Percentiles rank a stretch among this genome's conserved stretches.
Conservation (phyloP, 1,140 invertebrate species). For the Argopecten irradians region DNA sequence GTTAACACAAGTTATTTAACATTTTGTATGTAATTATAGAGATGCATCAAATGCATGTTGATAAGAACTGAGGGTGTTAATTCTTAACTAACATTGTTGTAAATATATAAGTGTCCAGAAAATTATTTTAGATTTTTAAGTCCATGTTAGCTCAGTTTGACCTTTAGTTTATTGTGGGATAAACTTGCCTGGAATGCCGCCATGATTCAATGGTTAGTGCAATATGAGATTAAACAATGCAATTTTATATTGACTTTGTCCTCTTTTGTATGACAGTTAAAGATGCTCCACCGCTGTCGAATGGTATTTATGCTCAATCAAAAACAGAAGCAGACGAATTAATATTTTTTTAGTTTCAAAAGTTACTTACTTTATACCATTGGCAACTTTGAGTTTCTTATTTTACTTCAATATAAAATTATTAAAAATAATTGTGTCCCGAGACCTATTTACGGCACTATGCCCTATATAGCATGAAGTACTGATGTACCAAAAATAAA, state of each 20-base stretch:
- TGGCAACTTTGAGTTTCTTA: too few species aligned
- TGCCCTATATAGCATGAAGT: too few species aligned
- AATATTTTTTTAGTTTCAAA: too few species aligned
- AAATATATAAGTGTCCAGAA: neutral
- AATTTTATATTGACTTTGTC: neutral
- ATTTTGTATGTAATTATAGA: neutral
- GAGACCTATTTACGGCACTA: too few species aligned
- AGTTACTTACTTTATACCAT: too few species aligned
- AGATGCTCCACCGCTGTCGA: too few species aligned
- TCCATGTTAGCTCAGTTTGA: neutral
- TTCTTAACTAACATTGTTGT: conserved; percentile 9
- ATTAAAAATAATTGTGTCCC: too few species aligned
- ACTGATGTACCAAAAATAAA: too few species aligned
- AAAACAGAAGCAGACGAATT: too few species aligned
- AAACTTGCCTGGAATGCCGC: conserved; percentile 6
- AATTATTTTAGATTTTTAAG: conserved; percentile 19
- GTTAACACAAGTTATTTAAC: neutral
- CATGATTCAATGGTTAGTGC: neutral
- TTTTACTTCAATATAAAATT: too few species aligned
- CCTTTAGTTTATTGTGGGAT: conserved; percentile 6
- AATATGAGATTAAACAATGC: conserved; percentile 23
- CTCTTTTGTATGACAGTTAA: too few species aligned
- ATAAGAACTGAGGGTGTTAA: neutral
- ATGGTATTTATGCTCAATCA: too few species aligned
- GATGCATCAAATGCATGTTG: neutral